These are phyloP conservation scores for Hypsopygia costalis DNA, from an alignment of 2,888 invertebrate genomes.

Conservation along the genomic window DNA sequence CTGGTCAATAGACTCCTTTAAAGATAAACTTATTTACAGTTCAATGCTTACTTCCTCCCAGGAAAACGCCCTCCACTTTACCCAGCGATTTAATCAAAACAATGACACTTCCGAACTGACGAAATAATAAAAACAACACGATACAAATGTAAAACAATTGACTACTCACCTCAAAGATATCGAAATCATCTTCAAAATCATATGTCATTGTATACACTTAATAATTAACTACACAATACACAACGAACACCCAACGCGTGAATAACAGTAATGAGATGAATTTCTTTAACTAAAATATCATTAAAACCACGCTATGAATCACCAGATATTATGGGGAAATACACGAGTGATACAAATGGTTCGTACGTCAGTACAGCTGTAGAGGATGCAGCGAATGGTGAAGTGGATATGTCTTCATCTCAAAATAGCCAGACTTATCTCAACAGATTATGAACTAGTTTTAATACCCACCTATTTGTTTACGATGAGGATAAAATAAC, in stretches of 20 bases:
- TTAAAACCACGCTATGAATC: neutral
- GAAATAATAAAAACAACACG: neutral
- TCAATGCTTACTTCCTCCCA: neutral
- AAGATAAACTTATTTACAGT: too few species aligned
- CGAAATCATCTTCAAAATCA: neutral
- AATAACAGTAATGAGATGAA: neutral
- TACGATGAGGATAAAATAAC: neutral
- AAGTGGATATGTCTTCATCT: too few species aligned
- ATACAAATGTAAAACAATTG: too few species aligned
- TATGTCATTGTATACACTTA: too few species aligned
- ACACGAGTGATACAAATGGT: neutral
- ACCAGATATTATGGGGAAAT: neutral
- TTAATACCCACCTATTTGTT: conserved; percentile 6
- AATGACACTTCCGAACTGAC: neutral
- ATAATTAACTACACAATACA: neutral
- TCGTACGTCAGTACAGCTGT: neutral
- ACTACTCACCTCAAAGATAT: neutral
- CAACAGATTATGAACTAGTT: neutral
- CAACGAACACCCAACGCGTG: neutral
- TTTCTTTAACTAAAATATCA: neutral
- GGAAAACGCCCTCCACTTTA: neutral
- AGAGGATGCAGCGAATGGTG: neutral
- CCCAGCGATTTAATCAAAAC: too few species aligned
- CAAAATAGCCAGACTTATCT: neutral
- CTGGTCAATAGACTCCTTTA: too few species aligned